Evolutionary conservation across 2,888 invertebrate species (phyloP), one percentile per base, ranked within the genome.

Genomic region (Auanema sp.): DNA sequence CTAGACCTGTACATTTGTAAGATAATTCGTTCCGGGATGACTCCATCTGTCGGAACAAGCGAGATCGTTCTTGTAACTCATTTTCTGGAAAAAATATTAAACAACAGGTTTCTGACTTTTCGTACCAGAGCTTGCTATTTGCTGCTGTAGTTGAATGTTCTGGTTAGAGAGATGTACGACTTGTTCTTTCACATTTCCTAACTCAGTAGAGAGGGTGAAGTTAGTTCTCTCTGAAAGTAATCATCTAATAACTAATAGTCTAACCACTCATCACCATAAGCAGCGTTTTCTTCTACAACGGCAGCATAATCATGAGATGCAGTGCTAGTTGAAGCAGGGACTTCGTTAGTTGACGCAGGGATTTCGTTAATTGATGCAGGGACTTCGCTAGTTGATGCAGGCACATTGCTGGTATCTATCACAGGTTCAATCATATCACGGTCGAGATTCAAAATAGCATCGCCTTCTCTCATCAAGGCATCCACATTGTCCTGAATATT

Each of bases 121-220:
- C 51, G 12, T 42, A 40, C 55, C 41, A 42, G 60, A 42, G 4
- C 47, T 44, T 6, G 49, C 16, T 0, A 65, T n/a, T 16, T 70
- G 64, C 4, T 62, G 56, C 1, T 50, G n/a, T 49, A 70, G 52
- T 14, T 60, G 62, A 1, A 49, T 18, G 33, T 66, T 66, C 4
- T 60, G n/a, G 1, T 21, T 18, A 8, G 65, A 52, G 10, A 66
- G 12, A 2, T 64, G 59, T 21, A 58, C 56, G 6, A 71, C 21
- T 1, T 62, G 58, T 1, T 66, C 62, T 2, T 62, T 61, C 24
- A 58, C 14, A 12, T 66, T 68, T 3, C 14, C 21, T 14, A 68
- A 24, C 55, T 71, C 71, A 16, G 44, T 44, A 42, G 64, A 66
- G 18, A 66, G 16, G 44, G 68, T 71, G 65, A 68, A 68, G 24